phyloP scores from a whole-genome alignment of 2,797 vertebrate genomes.

The Chromis chromis region DNA sequence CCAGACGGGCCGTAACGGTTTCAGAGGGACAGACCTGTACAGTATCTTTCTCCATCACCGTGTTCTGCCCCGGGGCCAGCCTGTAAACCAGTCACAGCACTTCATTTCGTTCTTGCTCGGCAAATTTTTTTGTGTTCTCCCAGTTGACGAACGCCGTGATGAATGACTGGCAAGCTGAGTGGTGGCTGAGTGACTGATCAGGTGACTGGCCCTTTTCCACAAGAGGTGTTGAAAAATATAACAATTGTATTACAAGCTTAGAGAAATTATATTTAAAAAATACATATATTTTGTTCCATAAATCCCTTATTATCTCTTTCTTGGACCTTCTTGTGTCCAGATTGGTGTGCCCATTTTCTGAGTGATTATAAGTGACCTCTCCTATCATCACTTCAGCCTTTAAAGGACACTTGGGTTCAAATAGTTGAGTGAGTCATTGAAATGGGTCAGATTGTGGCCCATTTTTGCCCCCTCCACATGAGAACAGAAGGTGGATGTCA shows the following conservation, averaged over 20 bases:
- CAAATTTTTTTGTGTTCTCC: constrained; percentile 18
- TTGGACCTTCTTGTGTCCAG: not conserved
- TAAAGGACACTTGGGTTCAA: constrained; percentile 65
- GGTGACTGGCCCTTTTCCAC: constrained; percentile 1
- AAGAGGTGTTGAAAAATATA: not conserved
- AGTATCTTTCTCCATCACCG: constrained; percentile 60
- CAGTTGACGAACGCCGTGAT: constrained; percentile 35
- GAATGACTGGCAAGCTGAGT: constrained; percentile 33
- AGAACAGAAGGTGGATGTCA: constrained; percentile 86
- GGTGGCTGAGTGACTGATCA: constrained; percentile 42
- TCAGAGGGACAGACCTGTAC: constrained; percentile 64
- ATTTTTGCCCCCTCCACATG: constrained; percentile 73
- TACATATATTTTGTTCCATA: not conserved
- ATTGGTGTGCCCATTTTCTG: constrained; percentile 21
- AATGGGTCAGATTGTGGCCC: constrained; percentile 83
- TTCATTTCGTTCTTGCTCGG: constrained; percentile 49
- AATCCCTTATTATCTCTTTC: constrained; percentile 20
- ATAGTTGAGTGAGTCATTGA: constrained; percentile 72
- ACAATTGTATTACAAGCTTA: not conserved
- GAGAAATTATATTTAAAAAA: not conserved
- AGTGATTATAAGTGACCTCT: constrained; percentile 52
- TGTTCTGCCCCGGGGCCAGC: constrained; percentile 53
- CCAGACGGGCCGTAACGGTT: constrained; percentile 64
- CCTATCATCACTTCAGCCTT: constrained; percentile 53
- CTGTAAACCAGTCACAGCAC: constrained; percentile 54